Evolutionary conservation across 2,888 invertebrate genomes (phyloP).

Genomic region (Uropetala carovei): DNA sequence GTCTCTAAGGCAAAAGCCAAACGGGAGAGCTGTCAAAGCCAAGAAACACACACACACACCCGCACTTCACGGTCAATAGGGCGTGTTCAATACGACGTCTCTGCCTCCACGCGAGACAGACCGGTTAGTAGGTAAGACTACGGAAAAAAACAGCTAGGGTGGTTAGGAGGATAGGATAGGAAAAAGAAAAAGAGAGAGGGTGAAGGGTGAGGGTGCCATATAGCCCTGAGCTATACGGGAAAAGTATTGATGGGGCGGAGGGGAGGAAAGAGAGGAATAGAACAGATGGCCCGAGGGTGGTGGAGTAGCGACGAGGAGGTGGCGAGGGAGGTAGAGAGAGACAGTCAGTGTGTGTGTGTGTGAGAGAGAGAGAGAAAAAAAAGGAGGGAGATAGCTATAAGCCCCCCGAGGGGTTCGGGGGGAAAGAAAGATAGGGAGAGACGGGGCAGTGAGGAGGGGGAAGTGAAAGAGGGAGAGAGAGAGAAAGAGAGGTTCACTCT

Average conservation of each 20-base stretch:
- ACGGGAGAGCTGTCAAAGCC: constrained; percentile 22
- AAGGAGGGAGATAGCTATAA: not conserved
- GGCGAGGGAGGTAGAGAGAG: not conserved
- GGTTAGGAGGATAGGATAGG: not conserved
- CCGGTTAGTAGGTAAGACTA: constrained; percentile 3
- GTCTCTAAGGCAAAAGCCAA: constrained; percentile 13
- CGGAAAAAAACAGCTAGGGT: not conserved
- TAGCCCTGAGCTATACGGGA: constrained; percentile 20
- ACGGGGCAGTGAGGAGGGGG: not conserved
- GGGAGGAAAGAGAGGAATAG: not conserved
- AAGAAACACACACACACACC: constrained; percentile 12
- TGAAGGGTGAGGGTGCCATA: constrained; percentile 21
- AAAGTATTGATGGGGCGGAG: not conserved
- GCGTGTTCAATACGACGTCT: constrained; percentile 1
- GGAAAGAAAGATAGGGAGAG: not conserved
- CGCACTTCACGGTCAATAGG: constrained; percentile 35
- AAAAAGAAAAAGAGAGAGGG: not conserved
- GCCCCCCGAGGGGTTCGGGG: not conserved
- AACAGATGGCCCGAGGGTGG: constrained; percentile 23
- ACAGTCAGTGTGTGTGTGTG: not conserved
- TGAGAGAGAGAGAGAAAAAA: not conserved
- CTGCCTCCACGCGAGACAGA: not conserved
- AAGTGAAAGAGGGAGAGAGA: not conserved
- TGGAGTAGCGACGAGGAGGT: no score
- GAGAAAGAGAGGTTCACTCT: not conserved